Evolutionary conservation across 1,140 invertebrate species (phyloP).

Genomic region (Aphis craccivora): DNA sequence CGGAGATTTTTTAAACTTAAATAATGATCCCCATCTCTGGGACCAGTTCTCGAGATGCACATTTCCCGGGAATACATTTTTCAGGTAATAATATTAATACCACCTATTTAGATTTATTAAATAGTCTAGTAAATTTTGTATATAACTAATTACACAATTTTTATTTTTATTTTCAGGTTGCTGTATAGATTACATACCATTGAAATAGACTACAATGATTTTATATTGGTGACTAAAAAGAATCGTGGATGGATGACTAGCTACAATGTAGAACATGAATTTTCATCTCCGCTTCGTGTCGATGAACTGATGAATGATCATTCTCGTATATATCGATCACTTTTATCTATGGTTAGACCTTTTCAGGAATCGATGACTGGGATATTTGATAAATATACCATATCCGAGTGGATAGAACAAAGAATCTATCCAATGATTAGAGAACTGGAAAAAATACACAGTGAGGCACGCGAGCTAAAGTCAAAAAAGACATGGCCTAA

Average conservation of each 20-base stretch:
- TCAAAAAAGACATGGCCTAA: slow-evolving; percentile 68
- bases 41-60: slow-evolving; percentile 68
- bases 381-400: slow-evolving; percentile 77
- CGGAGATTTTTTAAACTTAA: slow-evolving; percentile 65
- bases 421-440: slow-evolving; percentile 69
- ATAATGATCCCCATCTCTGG: slow-evolving; percentile 70
- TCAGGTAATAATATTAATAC: slow-evolving; percentile 60
- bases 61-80: slow-evolving; percentile 68
- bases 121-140: background rate
- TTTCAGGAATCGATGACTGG: slow-evolving; percentile 72
- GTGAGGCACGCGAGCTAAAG: slow-evolving; percentile 68
- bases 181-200: slow-evolving; percentile 45
- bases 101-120: background rate
- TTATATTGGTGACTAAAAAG: slow-evolving; percentile 47
- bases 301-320: slow-evolving; percentile 74
- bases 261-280: slow-evolving; percentile 81
- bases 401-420: slow-evolving; percentile 79
- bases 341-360: slow-evolving; percentile 70
- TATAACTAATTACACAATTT: background rate
- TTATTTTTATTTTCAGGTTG: slow-evolving; percentile 35
- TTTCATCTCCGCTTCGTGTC: slow-evolving; percentile 76
- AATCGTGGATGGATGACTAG: slow-evolving; percentile 76
- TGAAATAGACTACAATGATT: slow-evolving; percentile 50
- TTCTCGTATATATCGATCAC: slow-evolving; percentile 70
- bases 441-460: slow-evolving; percentile 67